phyloP scores from a whole-genome alignment of 2,888 invertebrate species.

The Chrysopilus asiliformis region DNA sequence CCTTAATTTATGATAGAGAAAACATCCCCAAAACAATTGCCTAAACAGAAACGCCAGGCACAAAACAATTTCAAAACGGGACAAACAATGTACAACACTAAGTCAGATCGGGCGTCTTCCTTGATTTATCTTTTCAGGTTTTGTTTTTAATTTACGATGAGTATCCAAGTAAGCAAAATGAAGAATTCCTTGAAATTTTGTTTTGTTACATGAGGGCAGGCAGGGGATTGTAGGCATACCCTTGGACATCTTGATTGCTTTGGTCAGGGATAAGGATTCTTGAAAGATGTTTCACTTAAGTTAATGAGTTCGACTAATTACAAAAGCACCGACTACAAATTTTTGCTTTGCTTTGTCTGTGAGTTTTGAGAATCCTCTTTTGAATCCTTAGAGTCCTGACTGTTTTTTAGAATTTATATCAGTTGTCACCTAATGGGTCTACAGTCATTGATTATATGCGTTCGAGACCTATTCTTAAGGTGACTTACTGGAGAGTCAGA shows the following conservation, averaged over 20 bases:
- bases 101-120: neutral
- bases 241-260: too few relatives aligned
- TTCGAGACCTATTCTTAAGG: too few relatives aligned
- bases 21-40: neutral
- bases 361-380: too few relatives aligned
- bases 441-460: too few relatives aligned
- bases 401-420: too few relatives aligned
- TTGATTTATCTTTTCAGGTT: neutral
- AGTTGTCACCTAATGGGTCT: too few relatives aligned
- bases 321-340: neutral
- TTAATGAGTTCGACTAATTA: constrained; percentile 1
- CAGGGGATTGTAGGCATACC: too few relatives aligned
- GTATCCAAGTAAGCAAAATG: neutral
- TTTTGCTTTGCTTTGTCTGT: too few relatives aligned
- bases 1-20: neutral
- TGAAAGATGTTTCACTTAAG: constrained; percentile 1
- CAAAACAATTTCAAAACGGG: neutral
- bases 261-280: neutral
- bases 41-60: neutral
- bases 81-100: neutral
- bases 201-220: too few relatives aligned
- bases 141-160: neutral
- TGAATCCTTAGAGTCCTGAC: too few relatives aligned
- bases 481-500: too few relatives aligned
- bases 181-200: too few relatives aligned